Conservation (phyloP, 2,888 invertebrate genomes). For the Melangyna quadrimaculata region DNA sequence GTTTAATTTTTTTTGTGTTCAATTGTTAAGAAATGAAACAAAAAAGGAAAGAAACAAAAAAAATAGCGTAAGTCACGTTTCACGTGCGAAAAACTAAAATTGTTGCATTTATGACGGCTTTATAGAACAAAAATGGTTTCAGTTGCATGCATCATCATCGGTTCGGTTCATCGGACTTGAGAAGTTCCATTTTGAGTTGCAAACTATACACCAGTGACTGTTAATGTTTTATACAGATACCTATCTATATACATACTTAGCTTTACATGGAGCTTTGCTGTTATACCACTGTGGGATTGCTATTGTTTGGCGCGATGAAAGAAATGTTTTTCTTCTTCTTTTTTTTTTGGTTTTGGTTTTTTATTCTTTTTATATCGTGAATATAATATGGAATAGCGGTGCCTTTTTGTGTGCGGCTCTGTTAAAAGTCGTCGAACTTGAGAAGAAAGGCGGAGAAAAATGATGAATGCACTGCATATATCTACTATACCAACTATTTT, state of each 20-base stretch:
- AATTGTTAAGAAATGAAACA: conserved; percentile 18
- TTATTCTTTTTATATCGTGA: not conserved
- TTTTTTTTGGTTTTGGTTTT: not conserved
- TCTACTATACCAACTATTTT: no score
- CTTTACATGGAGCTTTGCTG: not conserved
- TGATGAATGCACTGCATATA: conserved; percentile 25
- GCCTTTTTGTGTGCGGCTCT: conserved; percentile 30
- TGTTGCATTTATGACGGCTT: conserved; percentile 61
- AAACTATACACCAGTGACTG: not conserved
- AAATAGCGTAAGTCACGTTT: conserved; percentile 53
- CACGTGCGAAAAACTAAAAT: conserved; percentile 61
- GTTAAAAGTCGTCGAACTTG: conserved; percentile 57
- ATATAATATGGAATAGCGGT: conserved; percentile 44
- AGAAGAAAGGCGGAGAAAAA: conserved; percentile 20
- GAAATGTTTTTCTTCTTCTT: conserved; percentile 23
- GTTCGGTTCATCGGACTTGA: conserved; percentile 62
- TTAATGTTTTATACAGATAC: not conserved
- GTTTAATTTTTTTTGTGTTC: not conserved
- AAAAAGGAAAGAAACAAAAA: conserved; percentile 12
- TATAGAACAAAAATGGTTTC: conserved; percentile 34
- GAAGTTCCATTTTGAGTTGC: conserved; percentile 50
- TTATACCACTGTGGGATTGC: conserved; percentile 13
- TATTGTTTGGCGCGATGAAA: conserved; percentile 52
- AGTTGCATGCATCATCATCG: conserved; percentile 56
- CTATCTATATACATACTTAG: no score